Evolutionary conservation across 1,140 invertebrate species (phyloP).

Genomic region (Chironomus tepperi): DNA sequence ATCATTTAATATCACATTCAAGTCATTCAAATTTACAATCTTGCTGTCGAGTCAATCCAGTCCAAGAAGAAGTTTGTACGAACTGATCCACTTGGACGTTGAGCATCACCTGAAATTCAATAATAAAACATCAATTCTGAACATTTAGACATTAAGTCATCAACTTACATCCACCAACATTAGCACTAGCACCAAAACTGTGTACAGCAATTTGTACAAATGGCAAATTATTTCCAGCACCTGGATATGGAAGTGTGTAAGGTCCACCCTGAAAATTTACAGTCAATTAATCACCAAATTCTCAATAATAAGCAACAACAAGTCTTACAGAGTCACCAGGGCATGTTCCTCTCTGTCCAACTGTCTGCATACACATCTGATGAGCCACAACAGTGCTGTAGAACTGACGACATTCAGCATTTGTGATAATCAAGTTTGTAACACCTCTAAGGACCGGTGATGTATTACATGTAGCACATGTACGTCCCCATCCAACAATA

Average conservation of each 20-base stretch:
- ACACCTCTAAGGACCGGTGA: background rate
- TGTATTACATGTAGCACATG: background rate
- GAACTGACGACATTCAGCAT: background rate
- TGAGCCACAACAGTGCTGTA: background rate
- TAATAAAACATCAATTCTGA: too few species aligned
- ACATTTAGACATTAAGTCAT: too few species aligned
- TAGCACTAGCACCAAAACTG: background rate
- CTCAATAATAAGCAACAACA: too few species aligned
- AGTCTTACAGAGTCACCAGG: background rate
- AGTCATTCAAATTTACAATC: too few species aligned
- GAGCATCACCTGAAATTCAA: background rate
- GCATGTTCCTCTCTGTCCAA: background rate
- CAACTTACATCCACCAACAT: background rate
- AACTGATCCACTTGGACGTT: background rate
- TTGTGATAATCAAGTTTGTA: background rate
- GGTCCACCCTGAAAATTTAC: background rate
- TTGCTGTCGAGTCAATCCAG: background rate
- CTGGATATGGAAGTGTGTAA: background rate
- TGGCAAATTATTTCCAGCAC: background rate
- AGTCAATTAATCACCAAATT: too few species aligned
- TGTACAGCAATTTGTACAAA: background rate
- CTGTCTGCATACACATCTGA: background rate
- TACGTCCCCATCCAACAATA: background rate
- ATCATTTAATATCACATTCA: too few species aligned
- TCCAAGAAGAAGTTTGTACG: background rate